Evolutionary conservation across 2,888 invertebrate species (phyloP), one percentile per base, ranked within the genome.

Genomic region (Schizotus pectinicornis): DNA sequence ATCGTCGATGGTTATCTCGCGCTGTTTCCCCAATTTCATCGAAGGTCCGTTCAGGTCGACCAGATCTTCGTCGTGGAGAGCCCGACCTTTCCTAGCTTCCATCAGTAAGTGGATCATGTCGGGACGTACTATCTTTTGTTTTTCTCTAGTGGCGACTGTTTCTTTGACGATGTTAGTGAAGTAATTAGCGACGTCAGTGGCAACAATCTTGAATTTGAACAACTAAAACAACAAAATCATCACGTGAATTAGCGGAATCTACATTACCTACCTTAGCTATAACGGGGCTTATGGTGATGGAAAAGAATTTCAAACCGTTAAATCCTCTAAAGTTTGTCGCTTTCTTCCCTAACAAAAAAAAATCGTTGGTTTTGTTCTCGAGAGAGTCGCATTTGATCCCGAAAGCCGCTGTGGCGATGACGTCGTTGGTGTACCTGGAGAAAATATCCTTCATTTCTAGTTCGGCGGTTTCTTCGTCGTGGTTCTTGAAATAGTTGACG

Each of bases 81-180:
- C 32, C 11, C 32, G 41, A 3, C 13, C 38, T 34, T 34, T 45
- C 11, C 46, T 9, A 13, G 36, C 39, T 38, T 43, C 81, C 79
- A 84, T 79, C 1, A 85, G 71, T 2, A 48, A 6, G 9, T 48
- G 38, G 11, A 51, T 31, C 83, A 85, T 81, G 62, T 85, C 85
- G 2, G 80, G 81, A 1, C 85, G 76, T 1, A 80, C 54, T 9
- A 84, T 81, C 0, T 81, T 77, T n/a, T 80, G 69, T 14, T 75
- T 71, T 62, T 81, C 79, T 0, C 85, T 59, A 11, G n/a, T 13
- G 7, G 48, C 32, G 2, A 54, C 7, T 7, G 35, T 77, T 30
- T 81, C 73, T 34, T 74, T 73, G 0, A 83, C 80, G 0, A 84
- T 49, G 7, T 70, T 67, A 47, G 70, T 74, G 64, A 83, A 83